Conservation (phyloP, 2,113 vertebrate genomes). For the Lipotes vexillifer region DNA sequence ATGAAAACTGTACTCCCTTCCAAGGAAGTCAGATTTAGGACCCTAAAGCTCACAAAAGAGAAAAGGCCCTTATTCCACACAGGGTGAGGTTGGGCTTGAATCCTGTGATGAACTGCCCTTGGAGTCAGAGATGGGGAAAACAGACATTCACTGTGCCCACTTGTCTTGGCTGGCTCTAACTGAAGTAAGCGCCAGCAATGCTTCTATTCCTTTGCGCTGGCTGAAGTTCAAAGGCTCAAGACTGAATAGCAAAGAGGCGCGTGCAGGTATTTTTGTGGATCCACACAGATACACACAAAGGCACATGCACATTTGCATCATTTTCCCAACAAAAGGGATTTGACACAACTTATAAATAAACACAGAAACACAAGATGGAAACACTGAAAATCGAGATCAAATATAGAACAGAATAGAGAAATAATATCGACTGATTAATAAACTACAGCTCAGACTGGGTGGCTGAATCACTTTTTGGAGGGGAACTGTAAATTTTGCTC, state of each 20-base stretch:
- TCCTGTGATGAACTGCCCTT: conserved; percentile 2
- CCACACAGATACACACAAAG: no score
- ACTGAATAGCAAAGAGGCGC: background rate
- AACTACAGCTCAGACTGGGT: background rate
- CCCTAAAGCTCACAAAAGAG: conserved; percentile 42
- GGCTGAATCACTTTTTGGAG: background rate
- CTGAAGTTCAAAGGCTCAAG: conserved; percentile 48
- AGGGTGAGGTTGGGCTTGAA: conserved; percentile 30
- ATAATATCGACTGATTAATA: background rate
- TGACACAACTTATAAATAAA: background rate
- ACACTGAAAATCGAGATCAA: background rate
- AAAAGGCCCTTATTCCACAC: conserved; percentile 1
- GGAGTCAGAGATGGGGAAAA: background rate
- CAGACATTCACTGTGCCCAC: background rate
- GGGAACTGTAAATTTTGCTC: background rate
- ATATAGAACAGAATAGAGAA: background rate
- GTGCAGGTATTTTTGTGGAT: background rate
- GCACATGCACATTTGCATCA: background rate
- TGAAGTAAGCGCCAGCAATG: conserved; percentile 44
- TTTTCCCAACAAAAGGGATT: background rate
- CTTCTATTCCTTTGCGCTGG: conserved; percentile 58
- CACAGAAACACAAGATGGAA: background rate
- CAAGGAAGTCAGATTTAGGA: conserved; percentile 60
- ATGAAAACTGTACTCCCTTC: conserved; percentile 47
- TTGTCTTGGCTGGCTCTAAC: conserved; percentile 57